phyloP scores from a whole-genome alignment of 2,888 invertebrate species.

The Drosophila flavopinicola region DNA sequence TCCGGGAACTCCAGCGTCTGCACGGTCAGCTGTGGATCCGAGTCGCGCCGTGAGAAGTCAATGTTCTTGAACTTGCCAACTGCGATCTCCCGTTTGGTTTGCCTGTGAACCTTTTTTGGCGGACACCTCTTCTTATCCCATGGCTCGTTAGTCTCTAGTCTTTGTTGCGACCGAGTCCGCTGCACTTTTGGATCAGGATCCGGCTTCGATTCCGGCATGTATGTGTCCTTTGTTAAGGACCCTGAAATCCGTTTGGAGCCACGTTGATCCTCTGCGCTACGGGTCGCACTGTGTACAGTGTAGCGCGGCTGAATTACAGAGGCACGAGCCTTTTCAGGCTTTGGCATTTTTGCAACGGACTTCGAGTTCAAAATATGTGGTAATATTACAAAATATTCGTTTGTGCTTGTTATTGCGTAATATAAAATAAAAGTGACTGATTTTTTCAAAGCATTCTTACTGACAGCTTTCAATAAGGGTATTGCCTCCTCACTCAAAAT shows the following conservation, averaged over 20 bases:
- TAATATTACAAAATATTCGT: background rate
- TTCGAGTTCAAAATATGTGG: background rate
- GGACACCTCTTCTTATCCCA: constrained; percentile 34
- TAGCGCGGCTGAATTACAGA: background rate
- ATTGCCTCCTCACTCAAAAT: background rate
- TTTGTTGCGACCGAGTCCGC: background rate
- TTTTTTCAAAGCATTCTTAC: background rate
- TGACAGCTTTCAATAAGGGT: background rate
- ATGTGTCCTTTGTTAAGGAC: constrained; percentile 1
- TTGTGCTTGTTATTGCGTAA: background rate
- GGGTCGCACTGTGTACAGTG: background rate
- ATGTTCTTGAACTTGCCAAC: constrained; percentile 63
- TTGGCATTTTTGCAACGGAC: constrained; percentile 16
- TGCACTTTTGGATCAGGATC: background rate
- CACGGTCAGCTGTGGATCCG: constrained; percentile 51
- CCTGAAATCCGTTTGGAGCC: background rate
- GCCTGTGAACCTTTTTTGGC: constrained; percentile 27
- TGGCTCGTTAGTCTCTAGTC: background rate
- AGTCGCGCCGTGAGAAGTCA: constrained; percentile 53
- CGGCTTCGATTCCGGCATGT: constrained; percentile 13
- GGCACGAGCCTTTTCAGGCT: background rate
- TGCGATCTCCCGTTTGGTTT: constrained; percentile 35
- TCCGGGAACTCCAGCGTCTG: constrained; percentile 73
- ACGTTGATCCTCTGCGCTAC: fast-evolving
- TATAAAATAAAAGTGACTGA: constrained; percentile 7